Base-by-base conservation (phyloP, 2,797 vertebrate genomes). In the Kryptopterus vitreolus region DNA sequence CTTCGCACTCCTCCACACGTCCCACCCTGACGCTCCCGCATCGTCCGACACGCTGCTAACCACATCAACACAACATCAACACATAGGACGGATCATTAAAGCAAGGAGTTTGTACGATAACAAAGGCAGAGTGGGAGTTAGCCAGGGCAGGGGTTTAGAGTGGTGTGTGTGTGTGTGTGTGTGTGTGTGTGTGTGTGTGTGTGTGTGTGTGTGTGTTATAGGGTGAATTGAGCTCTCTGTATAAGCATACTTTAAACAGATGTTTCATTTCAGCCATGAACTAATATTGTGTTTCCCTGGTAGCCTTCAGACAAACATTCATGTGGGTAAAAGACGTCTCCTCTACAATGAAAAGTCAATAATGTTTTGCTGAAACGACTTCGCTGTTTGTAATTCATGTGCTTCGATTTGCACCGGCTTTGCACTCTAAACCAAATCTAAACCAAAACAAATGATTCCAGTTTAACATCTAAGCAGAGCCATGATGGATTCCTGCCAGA, bases 231-330 rank as follows among this genome's bases (percentile, higher is more conserved):
- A 13, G 13, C 24, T 65, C 24, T 65, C 22, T 15, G 9, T n/a
- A 46, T n/a, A 58, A 46, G n/a, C 71, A 58, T 48, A 53, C 61
- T 48, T 80, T 50, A 52, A 52, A 62, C 73, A 81, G 63, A 77
- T 81, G 79, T 76, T 81, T 81, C 8, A 3, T 52, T 70, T 76
- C 43, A 76, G 73, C 31, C 65, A 57, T 22, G 16, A 61, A 50
- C 62, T 52, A 68, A 69, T 69, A 69, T 26, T 70, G 24, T 70
- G 79, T 68, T 74, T 69, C 79, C 55, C 29, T 81, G 43, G 29
- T 59, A 81, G 53, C 43, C 31, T 58, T 31, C 52, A 57, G 69
- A 78, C 75, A 70, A 81, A 58, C 16, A 50, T 24, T 58, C 62
- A 20, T n/a, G 29, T 59, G 81, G 50, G 59, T 24, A 58, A 16